Conservation (phyloP, 2,888 invertebrate genomes). For the Lasioglossum morio region DNA sequence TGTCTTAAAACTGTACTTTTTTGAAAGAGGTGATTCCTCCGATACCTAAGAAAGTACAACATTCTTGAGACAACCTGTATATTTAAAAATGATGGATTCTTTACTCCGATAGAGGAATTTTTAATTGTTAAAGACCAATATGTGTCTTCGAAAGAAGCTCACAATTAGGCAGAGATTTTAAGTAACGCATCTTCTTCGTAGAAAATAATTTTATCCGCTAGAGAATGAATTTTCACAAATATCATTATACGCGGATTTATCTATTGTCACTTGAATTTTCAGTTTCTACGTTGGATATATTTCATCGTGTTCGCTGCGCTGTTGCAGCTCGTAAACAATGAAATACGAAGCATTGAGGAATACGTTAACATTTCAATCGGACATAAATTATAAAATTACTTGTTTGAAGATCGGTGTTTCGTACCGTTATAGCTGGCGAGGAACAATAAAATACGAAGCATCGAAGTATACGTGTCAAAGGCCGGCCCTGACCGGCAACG, state of each 20-base stretch:
- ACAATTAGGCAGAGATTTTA: no score
- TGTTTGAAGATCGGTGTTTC: background rate
- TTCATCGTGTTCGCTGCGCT: background rate
- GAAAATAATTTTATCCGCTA: no score
- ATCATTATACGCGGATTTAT: no score
- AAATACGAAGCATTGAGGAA: background rate
- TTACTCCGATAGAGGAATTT: no score
- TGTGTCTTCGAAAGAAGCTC: no score
- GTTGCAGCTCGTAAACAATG: background rate
- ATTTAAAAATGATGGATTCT: no score
- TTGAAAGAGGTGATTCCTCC: no score
- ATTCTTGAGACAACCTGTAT: no score
- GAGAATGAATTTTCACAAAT: background rate
- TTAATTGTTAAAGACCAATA: no score
- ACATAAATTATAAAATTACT: background rate
- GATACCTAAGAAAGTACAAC: no score
- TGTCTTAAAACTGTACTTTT: no score
- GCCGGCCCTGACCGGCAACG: slow-evolving; percentile 75
- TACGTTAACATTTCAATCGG: background rate
- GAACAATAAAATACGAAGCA: slow-evolving; percentile 10
- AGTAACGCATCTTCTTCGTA: no score
- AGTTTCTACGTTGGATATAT: background rate
- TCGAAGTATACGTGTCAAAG: slow-evolving; percentile 75
- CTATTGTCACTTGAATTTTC: background rate
- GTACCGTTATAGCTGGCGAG: background rate